Base-by-base conservation (phyloP, 2,888 invertebrate genomes). In the Leptinotarsa peninsularis region DNA sequence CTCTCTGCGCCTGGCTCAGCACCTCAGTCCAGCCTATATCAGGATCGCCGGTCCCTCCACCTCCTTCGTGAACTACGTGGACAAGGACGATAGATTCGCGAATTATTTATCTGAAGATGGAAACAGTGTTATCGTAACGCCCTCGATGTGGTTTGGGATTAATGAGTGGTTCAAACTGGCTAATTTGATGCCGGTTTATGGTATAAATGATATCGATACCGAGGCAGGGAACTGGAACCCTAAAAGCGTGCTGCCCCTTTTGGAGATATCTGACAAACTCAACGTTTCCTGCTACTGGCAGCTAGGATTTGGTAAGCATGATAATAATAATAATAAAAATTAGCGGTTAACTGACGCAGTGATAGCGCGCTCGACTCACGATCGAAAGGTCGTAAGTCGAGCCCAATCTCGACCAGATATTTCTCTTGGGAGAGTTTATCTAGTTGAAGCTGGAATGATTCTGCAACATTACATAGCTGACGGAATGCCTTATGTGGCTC, bases 11-110 rank as follows among this genome's bases (percentile, higher is more conserved):
- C 91, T 95, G 91, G 93, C 93, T 0, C 90, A 91, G 49, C 90
- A 93, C 3, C 86, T 96, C 21, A 89, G 92, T 0, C 95, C 96
- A 1, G 93, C 94, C 0, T 94, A 92, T 86, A 87, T 96, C 3
- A 91, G 95, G 71, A 90, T 96, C 66, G 93, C 93, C 21, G 95
- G 95, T 0, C 93, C 93, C 0, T 91, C 91, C 70, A 92, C 92
- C 1, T 88, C 91, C 1, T 88, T 87, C 70, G 87, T 91, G 77
- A 81, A 82, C 79, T 85, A 84, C 73, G 69, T 82, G 10, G 83
- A 84, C 60, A 74, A 80, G 49, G 83, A 85, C 49, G 80, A 82
- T 23, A 80, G 78, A 68, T 63, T 71, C 15, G 58, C 21, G 2
- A 74, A 72, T 23, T 66, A 66, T 43, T 76, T 72, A 17, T 75